Percentiles rank a stretch among this genome's conserved stretches.
phyloP scores from a whole-genome alignment of 2,797 vertebrate species.

The Coilia nasus region DNA sequence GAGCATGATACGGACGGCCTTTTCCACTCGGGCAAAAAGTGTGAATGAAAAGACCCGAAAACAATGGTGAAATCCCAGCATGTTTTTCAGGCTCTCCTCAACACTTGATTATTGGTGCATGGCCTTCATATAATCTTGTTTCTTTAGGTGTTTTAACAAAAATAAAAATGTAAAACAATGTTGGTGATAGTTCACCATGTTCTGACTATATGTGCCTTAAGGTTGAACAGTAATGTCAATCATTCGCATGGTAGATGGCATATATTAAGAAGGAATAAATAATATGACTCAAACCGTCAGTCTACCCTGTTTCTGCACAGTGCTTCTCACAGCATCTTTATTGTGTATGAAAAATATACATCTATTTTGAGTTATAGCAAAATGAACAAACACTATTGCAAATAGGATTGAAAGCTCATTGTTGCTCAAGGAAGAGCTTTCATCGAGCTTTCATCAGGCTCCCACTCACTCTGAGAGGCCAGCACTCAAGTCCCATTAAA shows the following conservation, averaged over 20 bases:
- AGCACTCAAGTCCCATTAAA: not conserved
- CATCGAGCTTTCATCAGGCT: not conserved
- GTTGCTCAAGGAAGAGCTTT: not conserved
- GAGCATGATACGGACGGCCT: not conserved
- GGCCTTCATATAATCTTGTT: not conserved
- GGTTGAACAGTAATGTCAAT: not conserved
- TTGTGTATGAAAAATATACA: no score
- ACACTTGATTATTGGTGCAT: not conserved
- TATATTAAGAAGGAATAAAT: not conserved
- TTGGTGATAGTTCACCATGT: not conserved
- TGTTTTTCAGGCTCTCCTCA: not conserved
- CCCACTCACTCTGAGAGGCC: not conserved
- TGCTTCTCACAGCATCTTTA: no score
- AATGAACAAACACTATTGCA: not conserved
- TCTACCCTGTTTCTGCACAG: no score
- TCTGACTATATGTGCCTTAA: not conserved
- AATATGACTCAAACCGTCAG: no score
- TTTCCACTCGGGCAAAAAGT: not conserved
- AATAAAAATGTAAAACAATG: not conserved
- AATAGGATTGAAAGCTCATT: not conserved
- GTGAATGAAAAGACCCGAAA: not conserved
- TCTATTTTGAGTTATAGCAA: no score
- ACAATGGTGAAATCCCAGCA: not conserved
- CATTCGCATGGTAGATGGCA: not conserved
- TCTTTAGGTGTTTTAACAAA: not conserved